Evolutionary conservation across 2,797 vertebrate species (phyloP).

Genomic region (Dendrocincla fuliginosa): DNA sequence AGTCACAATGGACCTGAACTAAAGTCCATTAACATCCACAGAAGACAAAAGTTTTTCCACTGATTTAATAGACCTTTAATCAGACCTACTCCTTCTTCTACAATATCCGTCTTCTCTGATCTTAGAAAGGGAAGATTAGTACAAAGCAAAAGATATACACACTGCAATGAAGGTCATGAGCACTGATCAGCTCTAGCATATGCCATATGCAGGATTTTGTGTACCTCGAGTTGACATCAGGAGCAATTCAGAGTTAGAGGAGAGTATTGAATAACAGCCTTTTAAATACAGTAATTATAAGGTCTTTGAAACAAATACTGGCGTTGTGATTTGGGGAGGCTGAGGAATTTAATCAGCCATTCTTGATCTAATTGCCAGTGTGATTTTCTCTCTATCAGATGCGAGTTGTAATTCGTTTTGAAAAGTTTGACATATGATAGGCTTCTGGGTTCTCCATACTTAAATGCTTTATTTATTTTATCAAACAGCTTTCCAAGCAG

Average conservation of each 20-base stretch:
- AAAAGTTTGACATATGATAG: slow-evolving; percentile 30
- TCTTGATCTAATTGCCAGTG: slow-evolving; percentile 59
- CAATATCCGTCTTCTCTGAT: background rate
- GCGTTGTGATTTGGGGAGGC: slow-evolving; percentile 31
- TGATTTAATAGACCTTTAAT: slow-evolving; percentile 5
- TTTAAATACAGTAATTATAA: slow-evolving; percentile 48
- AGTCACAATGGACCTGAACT: background rate
- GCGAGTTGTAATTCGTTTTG: slow-evolving; percentile 16
- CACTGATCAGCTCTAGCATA: background rate
- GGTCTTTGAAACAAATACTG: slow-evolving; percentile 60
- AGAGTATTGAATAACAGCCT: slow-evolving; percentile 45
- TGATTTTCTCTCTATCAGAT: slow-evolving; percentile 60
- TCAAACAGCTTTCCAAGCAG: slow-evolving; percentile 10
- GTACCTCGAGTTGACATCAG: background rate
- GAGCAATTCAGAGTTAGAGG: slow-evolving; percentile 12
- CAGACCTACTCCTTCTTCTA: background rate
- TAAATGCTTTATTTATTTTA: slow-evolving; percentile 35
- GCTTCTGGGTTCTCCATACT: slow-evolving; percentile 19
- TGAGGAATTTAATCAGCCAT: slow-evolving; percentile 61
- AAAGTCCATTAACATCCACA: background rate
- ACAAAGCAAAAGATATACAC: background rate
- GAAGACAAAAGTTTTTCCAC: background rate
- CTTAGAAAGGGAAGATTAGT: background rate
- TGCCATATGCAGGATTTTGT: background rate
- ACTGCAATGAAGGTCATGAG: background rate